Percentiles rank a stretch among this genome's conserved stretches.
Evolutionary conservation across 2,797 vertebrate species (phyloP).

Genomic region (Trachops cirrhosus): DNA sequence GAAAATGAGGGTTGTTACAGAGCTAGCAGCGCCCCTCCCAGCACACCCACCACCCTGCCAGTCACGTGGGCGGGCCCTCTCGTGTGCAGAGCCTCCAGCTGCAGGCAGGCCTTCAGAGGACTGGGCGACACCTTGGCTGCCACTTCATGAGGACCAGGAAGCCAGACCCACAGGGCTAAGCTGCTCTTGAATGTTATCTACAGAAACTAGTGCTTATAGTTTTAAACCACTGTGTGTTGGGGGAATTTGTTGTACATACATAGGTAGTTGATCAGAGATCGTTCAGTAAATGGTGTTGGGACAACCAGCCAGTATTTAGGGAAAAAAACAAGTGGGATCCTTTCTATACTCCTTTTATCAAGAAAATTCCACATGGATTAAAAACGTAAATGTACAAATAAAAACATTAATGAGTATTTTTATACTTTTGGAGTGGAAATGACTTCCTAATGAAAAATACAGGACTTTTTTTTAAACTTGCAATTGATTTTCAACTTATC

Average conservation of each 20-base stretch:
- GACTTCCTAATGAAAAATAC: not conserved
- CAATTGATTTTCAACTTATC: not conserved
- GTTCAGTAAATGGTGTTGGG: not conserved
- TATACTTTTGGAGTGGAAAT: not conserved
- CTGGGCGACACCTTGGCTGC: not conserved
- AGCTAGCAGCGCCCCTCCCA: not conserved
- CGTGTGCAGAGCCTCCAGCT: not conserved
- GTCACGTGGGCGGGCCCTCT: not conserved
- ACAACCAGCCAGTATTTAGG: not conserved
- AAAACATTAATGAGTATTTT: not conserved
- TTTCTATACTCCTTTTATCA: not conserved
- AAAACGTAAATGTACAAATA: not conserved
- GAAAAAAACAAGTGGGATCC: not conserved
- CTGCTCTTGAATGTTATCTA: not conserved
- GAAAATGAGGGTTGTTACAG: not conserved
- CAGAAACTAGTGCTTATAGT: not conserved
- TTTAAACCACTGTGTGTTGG: not conserved
- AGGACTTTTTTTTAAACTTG: not conserved
- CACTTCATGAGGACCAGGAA: not conserved
- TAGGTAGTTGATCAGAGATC: not conserved
- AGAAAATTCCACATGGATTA: not conserved
- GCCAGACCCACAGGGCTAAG: not conserved
- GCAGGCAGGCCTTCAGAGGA: not conserved
- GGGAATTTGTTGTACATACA: not conserved
- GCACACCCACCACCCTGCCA: rapidly evolving